These are phyloP conservation scores for Drosophila subobscura DNA, from an alignment of 1,140 invertebrate species.

Conservation along the genomic window DNA sequence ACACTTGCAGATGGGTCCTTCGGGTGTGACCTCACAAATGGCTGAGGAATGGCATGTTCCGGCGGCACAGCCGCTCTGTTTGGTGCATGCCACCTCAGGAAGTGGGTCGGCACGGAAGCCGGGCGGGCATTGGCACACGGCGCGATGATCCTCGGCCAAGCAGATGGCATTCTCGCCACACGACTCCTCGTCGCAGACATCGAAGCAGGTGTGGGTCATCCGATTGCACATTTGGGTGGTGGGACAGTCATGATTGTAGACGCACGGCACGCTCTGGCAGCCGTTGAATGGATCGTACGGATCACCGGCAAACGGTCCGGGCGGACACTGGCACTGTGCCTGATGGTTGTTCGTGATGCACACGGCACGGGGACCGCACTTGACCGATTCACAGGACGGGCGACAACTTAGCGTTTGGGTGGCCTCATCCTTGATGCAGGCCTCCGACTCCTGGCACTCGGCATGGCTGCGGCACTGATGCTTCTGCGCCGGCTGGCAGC, in stretches of 20 bases:
- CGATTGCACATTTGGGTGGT: conserved; percentile 91
- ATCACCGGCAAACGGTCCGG: conserved; percentile 92
- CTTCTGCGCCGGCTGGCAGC: conserved; percentile 89
- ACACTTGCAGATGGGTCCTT: conserved; percentile 90
- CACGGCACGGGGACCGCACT: conserved; percentile 92
- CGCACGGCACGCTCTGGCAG: conserved; percentile 91
- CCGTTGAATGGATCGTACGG: conserved; percentile 90
- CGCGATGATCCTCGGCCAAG: conserved; percentile 91
- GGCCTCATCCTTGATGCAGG: conserved; percentile 86
- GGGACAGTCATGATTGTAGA: conserved; percentile 93
- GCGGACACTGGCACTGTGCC: conserved; percentile 94
- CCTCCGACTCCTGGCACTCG: conserved; percentile 92
- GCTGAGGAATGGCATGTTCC: conserved; percentile 93
- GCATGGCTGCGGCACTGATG: conserved; percentile 91
- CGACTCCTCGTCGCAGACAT: conserved; percentile 91
- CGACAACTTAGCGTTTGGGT: conserved; percentile 86
- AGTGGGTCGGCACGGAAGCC: conserved; percentile 91
- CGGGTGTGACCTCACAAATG: conserved; percentile 88
- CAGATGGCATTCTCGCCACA: conserved; percentile 95
- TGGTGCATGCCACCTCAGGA: conserved; percentile 90
- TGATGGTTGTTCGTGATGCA: conserved; percentile 94
- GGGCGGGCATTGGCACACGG: conserved; percentile 92
- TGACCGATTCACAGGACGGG: conserved; percentile 89
- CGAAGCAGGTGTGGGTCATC: conserved; percentile 91
- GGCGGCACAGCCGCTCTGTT: conserved; percentile 88